Evolutionary conservation across 2,888 invertebrate genomes (phyloP), one percentile per base, ranked within the genome.

Genomic region (Pollenia amentaria): DNA sequence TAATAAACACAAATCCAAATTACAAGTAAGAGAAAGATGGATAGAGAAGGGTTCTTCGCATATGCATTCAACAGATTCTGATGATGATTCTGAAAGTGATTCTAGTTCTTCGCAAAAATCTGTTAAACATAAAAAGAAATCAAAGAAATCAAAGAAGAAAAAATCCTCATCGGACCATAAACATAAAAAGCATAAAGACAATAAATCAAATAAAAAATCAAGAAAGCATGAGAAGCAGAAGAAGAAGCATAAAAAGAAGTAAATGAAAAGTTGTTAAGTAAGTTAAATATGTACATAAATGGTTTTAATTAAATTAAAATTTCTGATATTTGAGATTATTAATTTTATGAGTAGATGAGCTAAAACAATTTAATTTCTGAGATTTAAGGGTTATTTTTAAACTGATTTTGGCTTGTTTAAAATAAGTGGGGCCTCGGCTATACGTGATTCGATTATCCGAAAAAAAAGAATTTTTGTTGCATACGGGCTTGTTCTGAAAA

Each of bases 241-340:
- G 12, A 87, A 85, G 75, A 87, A 87, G 72, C 85, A 85, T 69
- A 87, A 87, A 65, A 87, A 85, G 70, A 82, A 87, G 76, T 85
- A 87, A 87, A 85, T 29, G 6, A 16, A 40, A 55, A 65, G 6
- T 18, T 65, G 14, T 10, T 10, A 40, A 51, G 67, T 67, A 60
- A 57, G 38, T 78, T 60, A n/a, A 11, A 29, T 3, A 12, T 7
- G n/a, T 29, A 16, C 3, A 7, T 38, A 6, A 46, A 9, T 48
- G 16, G 44, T 73, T 73, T 70, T 14, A 55, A 40, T 42, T 40
- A 42, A 1, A 42, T 11, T 64, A 1, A 65, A 21, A 12, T 48
- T 46, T 65, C 12, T 12, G n/a, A 8, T 8, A 6, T 16, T 51
- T 51, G 29, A 29, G 6, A 29, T 29, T 29, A 0, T 29, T 29